Base-by-base conservation (phyloP, 2,888 invertebrate genomes). In the Dascillus cervinus region DNA sequence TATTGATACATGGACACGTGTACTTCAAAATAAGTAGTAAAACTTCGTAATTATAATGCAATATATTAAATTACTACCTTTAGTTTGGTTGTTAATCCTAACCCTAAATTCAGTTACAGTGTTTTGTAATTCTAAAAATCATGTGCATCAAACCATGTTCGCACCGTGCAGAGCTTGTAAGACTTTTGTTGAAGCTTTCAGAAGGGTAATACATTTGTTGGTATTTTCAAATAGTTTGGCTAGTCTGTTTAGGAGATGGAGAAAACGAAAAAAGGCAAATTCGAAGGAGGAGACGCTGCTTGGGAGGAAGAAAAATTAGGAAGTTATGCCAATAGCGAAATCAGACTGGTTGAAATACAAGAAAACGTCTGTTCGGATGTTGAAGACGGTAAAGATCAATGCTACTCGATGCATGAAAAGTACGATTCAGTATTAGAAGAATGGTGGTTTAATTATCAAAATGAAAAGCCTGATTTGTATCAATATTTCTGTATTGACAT, bases 221-320 rank as follows among this genome's bases (percentile, higher is more conserved):
- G n/a, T n/a, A n/a, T n/a, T n/a, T n/a, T n/a, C n/a, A n/a, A n/a
- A n/a, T n/a, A n/a, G 29, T 32, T 29, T 25, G 20, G 20, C 25
- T 24, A n/a, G n/a, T n/a, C n/a, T 17, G 17, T 60, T 24, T 47
- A 81, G 77, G 91, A 89, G 2, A 66, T 94, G 43, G 81, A 83
- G 40, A 73, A 74, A 45, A 94, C 92, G 0, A 69, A 80, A n/a
- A 75, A 87, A 48, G 86, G 84, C 6, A 89, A 90, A 61, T 91
- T 84, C 64, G 92, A 88, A 50, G 94, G 94, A 3, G 94, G 94
- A 1, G 92, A 94, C 60, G 78, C 90, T 0, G 89, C 87, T 3
- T 94, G 92, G 90, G 94, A 94, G 58, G 88, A 90, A 60, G 81
- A 88, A 54, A 87, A 88, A 48, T 64, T 88, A 29, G 79, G 80